Percentiles rank a stretch among this genome's conserved stretches.
phyloP scores from a whole-genome alignment of 2,888 invertebrate species.

The Ophion costatus region DNA sequence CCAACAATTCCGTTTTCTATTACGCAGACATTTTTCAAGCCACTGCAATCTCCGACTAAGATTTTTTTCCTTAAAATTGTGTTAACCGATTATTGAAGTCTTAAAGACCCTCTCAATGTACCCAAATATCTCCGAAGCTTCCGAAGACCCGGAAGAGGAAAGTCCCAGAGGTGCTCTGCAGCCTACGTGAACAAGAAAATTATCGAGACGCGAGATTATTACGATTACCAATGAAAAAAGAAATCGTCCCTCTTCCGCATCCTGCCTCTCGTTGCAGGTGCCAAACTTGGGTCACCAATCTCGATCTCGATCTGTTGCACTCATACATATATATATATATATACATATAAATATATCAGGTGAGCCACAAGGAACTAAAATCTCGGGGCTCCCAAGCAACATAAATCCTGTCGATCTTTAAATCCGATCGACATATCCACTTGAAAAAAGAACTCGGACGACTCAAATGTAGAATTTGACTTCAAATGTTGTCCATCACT shows the following conservation, averaged over 20 bases:
- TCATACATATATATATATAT: slow-evolving; percentile 68
- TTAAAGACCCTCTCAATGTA: background rate
- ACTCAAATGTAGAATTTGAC: background rate
- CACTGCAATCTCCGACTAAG: background rate
- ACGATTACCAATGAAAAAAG: slow-evolving; percentile 45
- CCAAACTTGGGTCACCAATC: background rate
- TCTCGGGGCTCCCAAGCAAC: too few relatives aligned
- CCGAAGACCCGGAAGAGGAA: background rate
- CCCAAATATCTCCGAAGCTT: background rate
- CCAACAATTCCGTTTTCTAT: background rate
- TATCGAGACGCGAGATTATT: slow-evolving; percentile 23
- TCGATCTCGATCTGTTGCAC: slow-evolving; percentile 51
- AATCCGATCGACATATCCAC: background rate
- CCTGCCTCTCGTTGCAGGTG: slow-evolving; percentile 31
- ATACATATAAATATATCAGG: slow-evolving; percentile 19
- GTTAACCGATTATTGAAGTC: background rate
- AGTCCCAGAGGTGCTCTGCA: background rate
- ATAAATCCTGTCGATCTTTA: background rate
- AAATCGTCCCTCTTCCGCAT: slow-evolving; percentile 28
- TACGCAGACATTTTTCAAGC: background rate
- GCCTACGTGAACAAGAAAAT: background rate
- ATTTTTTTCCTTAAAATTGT: background rate
- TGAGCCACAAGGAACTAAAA: too few relatives aligned
- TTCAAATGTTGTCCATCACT: background rate
- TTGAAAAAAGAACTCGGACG: background rate